These are phyloP conservation scores for Pseudomyrmex flavicornis DNA, from an alignment of 1,140 invertebrate species.

Conservation along the genomic window DNA sequence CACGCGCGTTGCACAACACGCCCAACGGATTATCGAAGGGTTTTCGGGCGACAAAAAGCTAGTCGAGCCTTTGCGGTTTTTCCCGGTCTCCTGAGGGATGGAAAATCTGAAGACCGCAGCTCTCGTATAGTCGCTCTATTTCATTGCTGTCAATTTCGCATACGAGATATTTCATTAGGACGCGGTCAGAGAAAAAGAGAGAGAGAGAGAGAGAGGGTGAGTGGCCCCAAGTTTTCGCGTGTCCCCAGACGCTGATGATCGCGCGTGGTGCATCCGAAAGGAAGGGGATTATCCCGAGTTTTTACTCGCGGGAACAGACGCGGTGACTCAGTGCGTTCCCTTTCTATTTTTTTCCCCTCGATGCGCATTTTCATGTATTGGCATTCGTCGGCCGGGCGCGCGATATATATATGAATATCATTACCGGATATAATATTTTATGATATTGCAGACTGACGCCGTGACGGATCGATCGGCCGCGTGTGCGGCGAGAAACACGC, in stretches of 20 bases:
- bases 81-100: constrained; percentile 36
- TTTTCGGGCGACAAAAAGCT: constrained; percentile 15
- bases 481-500: constrained; percentile 53
- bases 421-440: constrained; percentile 75
- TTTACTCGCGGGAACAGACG: constrained; percentile 70
- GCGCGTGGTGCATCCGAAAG: constrained; percentile 37
- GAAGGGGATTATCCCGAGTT: constrained; percentile 54
- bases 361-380: constrained; percentile 57
- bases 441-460: constrained; percentile 72
- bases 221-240: constrained; percentile 6
- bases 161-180: constrained; percentile 81
- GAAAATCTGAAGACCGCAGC: constrained; percentile 41
- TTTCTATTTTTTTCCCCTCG: constrained; percentile 4
- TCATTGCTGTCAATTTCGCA: constrained; percentile 79
- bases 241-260: constrained; percentile 75
- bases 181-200: constrained; percentile 60
- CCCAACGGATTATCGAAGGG: constrained; percentile 25
- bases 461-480: constrained; percentile 79
- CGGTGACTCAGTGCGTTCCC: constrained; percentile 30
- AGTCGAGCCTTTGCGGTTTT: constrained; percentile 38
- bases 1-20: constrained; percentile 9
- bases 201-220: not conserved
- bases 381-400: constrained; percentile 71
- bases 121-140: constrained; percentile 74
- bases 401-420: constrained; percentile 78